A percentile compares a stretch with the other conserved stretches of the same genome.
Evolutionary conservation across 2,797 vertebrate species (phyloP).

Genomic region (Macrochelys suwanniensis): DNA sequence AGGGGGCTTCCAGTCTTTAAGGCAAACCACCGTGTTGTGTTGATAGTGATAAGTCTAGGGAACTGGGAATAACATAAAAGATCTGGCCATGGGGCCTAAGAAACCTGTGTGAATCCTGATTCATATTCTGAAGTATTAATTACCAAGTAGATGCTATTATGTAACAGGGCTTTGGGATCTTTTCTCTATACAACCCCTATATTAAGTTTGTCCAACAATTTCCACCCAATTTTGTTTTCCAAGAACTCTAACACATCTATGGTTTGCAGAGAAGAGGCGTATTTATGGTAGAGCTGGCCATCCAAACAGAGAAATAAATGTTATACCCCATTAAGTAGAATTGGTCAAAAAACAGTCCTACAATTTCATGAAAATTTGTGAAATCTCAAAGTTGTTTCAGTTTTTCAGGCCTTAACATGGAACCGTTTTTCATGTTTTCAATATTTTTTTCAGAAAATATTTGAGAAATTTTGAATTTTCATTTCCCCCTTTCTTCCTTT

Average conservation of each 20-base stretch:
- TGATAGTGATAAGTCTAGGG: fast-evolving
- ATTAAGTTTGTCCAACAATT: neutral
- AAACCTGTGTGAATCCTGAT: neutral
- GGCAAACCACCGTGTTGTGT: neutral
- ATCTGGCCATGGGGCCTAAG: neutral
- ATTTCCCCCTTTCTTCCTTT: neutral
- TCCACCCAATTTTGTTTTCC: neutral
- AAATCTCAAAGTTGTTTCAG: neutral
- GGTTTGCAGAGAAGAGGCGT: neutral
- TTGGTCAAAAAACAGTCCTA: neutral
- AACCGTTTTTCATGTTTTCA: neutral
- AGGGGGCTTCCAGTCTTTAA: neutral
- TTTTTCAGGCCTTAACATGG: fast-evolving
- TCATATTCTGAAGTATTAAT: neutral
- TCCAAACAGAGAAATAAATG: no score
- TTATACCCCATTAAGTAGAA: no score
- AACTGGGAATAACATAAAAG: neutral
- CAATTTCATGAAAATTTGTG: neutral
- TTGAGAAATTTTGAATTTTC: fast-evolving
- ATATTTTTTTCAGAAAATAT: neutral
- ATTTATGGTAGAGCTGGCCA: no score
- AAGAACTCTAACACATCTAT: neutral
- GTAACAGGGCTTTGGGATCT: neutral
- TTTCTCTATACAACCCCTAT: neutral
- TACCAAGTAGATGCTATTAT: neutral